A percentile compares a stretch with the other conserved stretches of the same genome.
Conservation (phyloP, 2,797 vertebrate species). For the Peromyscus eremicus region DNA sequence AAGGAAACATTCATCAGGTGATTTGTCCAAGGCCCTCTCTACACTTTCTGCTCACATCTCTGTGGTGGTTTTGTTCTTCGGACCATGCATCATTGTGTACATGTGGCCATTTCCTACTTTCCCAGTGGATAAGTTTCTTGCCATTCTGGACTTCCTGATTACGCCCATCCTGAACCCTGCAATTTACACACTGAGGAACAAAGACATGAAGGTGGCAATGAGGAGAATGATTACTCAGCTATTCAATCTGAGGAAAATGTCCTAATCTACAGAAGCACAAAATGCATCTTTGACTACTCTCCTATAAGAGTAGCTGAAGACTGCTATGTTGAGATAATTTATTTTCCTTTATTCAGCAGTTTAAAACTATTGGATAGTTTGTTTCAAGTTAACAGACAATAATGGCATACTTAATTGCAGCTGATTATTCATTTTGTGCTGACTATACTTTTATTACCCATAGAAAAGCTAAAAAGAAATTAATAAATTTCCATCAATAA, state of each 20-base stretch:
- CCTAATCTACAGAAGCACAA: not conserved
- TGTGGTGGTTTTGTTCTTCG: constrained; percentile 70
- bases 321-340: not conserved
- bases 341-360: not conserved
- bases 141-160: constrained; percentile 59
- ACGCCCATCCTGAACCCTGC: constrained; percentile 73
- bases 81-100: constrained; percentile 59
- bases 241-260: not conserved
- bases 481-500: not conserved
- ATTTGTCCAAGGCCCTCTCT: constrained; percentile 59
- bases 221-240: not conserved
- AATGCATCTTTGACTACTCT: not conserved
- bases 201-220: constrained; percentile 71
- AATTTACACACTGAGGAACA: constrained; percentile 77
- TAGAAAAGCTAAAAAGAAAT: not conserved
- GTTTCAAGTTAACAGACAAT: not conserved
- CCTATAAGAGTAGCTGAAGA: not conserved
- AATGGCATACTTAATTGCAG: not conserved
- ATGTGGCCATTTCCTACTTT: constrained; percentile 52
- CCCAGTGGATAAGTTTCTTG: constrained; percentile 59
- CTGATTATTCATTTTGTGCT: not conserved
- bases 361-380: not conserved
- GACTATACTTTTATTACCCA: not conserved
- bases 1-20: constrained; percentile 43
- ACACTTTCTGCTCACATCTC: constrained; percentile 67